Evolutionary conservation across 2,113 vertebrate species (phyloP).

Genomic region (Notothenia rossii): DNA sequence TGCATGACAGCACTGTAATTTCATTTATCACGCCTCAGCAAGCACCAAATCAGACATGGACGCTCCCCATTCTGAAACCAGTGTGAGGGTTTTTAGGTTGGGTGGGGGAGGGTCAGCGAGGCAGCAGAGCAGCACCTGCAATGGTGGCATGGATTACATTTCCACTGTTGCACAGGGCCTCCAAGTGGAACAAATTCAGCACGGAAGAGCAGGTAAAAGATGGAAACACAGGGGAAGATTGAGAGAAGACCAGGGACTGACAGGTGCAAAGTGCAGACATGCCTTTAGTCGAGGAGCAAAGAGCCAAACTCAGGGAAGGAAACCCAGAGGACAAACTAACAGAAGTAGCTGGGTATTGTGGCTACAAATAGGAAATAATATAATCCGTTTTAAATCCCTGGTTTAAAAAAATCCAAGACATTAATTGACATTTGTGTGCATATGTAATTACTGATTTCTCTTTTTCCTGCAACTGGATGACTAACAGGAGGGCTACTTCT

Average conservation of each 20-base stretch:
- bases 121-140: conserved; percentile 13
- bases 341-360: not conserved
- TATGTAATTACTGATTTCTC: no score
- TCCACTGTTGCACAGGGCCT: conserved; percentile 34
- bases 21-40: conserved; percentile 69
- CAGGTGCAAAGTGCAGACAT: conserved; percentile 49
- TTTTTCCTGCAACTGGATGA: no score
- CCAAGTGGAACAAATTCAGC: conserved; percentile 66
- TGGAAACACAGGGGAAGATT: conserved; percentile 20
- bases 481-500: no score
- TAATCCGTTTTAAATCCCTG: not conserved
- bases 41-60: conserved; percentile 71
- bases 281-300: not conserved
- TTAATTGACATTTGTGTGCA: no score
- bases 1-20: conserved; percentile 67
- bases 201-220: conserved; percentile 28
- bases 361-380: not conserved
- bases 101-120: conserved; percentile 32
- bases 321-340: conserved; percentile 10
- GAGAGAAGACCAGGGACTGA: conserved; percentile 19
- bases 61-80: conserved; percentile 33
- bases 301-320: not conserved
- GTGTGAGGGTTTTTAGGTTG: conserved; percentile 9
- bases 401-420: not conserved
- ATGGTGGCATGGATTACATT: conserved; percentile 37